phyloP scores from a whole-genome alignment of 2,113 vertebrate species.

The Sakesphorus luctuosus region DNA sequence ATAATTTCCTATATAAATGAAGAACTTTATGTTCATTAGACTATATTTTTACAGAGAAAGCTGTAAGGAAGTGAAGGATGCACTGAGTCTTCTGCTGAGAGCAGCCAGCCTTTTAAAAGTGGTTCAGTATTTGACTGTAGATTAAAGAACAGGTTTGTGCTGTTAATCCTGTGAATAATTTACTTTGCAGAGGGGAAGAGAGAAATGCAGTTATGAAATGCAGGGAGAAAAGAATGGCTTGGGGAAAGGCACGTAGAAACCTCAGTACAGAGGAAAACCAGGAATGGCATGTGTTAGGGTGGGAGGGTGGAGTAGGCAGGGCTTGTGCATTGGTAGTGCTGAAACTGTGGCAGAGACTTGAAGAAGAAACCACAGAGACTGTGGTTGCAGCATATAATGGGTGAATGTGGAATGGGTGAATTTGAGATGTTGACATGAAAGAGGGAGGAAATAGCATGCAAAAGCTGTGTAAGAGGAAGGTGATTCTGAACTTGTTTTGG shows the following conservation, averaged over 20 bases:
- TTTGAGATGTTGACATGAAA: not conserved
- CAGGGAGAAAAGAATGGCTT: not conserved
- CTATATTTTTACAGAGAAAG: not conserved
- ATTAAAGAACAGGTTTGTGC: slow-evolving; percentile 25
- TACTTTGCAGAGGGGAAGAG: not conserved
- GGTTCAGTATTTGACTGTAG: not conserved
- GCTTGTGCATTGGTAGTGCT: not conserved
- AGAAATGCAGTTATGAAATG: not conserved
- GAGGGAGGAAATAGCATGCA: not conserved
- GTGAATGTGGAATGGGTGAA: not conserved
- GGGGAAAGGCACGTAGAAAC: not conserved
- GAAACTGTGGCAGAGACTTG: not conserved
- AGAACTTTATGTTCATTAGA: not conserved
- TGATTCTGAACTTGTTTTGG: not conserved
- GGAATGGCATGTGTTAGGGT: not conserved
- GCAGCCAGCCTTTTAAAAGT: not conserved
- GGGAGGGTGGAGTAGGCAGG: not conserved
- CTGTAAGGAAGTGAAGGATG: not conserved
- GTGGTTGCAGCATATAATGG: not conserved
- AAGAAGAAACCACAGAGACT: not conserved
- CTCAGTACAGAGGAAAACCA: not conserved
- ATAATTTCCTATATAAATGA: not conserved
- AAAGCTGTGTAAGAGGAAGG: not conserved
- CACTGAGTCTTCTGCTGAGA: not conserved
- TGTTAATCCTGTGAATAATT: slow-evolving; percentile 51